These are phyloP conservation scores for Mya arenaria DNA, from an alignment of 1,140 invertebrate species.

Conservation along the genomic window DNA sequence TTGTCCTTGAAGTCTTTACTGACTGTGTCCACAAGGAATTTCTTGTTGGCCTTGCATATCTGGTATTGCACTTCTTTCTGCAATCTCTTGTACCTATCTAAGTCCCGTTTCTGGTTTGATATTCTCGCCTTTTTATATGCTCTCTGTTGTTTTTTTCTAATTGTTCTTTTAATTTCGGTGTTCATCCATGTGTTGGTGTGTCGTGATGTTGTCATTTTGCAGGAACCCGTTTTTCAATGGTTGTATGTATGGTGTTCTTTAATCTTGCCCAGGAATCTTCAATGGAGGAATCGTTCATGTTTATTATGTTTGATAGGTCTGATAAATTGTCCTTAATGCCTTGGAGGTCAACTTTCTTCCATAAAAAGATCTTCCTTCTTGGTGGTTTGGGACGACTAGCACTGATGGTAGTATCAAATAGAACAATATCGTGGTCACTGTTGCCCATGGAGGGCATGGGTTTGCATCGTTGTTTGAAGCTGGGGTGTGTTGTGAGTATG, in stretches of 20 bases:
- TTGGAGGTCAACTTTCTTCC: background rate
- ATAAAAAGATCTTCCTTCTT: background rate
- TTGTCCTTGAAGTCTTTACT: conserved; percentile 5
- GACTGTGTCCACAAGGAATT: conserved; percentile 5
- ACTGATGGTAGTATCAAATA: background rate
- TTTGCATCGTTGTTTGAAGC: background rate
- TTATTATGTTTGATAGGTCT: background rate
- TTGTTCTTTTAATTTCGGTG: conserved; percentile 6
- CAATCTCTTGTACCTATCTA: conserved; percentile 17
- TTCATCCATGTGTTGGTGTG: conserved; percentile 38
- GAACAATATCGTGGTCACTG: conserved; percentile 31
- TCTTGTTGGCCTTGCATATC: background rate
- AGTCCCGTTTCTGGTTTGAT: background rate
- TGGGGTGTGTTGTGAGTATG: background rate
- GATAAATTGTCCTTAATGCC: background rate
- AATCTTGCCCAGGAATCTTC: background rate
- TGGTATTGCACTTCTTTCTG: background rate
- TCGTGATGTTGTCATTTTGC: conserved; percentile 6
- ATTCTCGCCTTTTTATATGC: conserved; percentile 20
- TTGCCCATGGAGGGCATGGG: too few species aligned
- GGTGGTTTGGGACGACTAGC: background rate
- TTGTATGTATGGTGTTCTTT: background rate
- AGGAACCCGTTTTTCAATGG: background rate
- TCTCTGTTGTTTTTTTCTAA: conserved; percentile 11
- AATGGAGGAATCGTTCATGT: background rate